A percentile compares a stretch with the other conserved stretches of the same genome.
Evolutionary conservation across 2,797 vertebrate species (phyloP).

Genomic region (Jordanella pulchra): DNA sequence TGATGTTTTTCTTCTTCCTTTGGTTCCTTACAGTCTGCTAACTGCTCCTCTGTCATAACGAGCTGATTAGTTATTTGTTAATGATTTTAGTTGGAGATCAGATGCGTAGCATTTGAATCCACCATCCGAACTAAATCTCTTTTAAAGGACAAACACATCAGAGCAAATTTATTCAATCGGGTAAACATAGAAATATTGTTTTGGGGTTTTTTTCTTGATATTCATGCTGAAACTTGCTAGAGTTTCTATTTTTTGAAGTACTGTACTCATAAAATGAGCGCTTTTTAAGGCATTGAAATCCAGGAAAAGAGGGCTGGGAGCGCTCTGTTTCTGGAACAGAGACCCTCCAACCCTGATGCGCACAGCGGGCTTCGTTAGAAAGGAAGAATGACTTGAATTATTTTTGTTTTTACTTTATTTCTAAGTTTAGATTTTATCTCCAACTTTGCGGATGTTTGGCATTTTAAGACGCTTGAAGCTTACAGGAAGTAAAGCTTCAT

Average conservation of each 20-base stretch:
- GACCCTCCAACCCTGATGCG: constrained; percentile 66
- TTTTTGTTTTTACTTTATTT: constrained; percentile 28
- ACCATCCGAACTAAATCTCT: constrained; percentile 48
- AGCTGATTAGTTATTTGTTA: constrained; percentile 49
- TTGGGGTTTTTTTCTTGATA: constrained; percentile 55
- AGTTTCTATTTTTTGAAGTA: constrained; percentile 79
- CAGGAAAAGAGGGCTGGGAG: constrained; percentile 69
- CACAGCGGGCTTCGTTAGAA: constrained; percentile 77
- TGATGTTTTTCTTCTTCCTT: constrained; percentile 45
- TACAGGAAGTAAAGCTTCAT: constrained; percentile 57
- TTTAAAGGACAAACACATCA: constrained; percentile 30
- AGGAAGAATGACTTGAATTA: constrained; percentile 78
- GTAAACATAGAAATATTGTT: constrained; percentile 56
- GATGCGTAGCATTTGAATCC: constrained; percentile 67
- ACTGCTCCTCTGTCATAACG: constrained; percentile 51
- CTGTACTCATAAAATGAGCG: constrained; percentile 86
- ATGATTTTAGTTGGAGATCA: constrained; percentile 60
- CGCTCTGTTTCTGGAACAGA: constrained; percentile 57
- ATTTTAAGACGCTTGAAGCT: constrained; percentile 57
- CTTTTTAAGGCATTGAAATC: constrained; percentile 78
- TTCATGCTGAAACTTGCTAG: constrained; percentile 69
- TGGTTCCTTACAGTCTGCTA: constrained; percentile 47
- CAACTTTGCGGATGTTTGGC: constrained; percentile 57
- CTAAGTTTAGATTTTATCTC: constrained; percentile 52
- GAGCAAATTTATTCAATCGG: constrained; percentile 47